Evolutionary conservation across 2,888 invertebrate genomes (phyloP), one percentile per base, ranked within the genome.

Genomic region (Tachina lurida): DNA sequence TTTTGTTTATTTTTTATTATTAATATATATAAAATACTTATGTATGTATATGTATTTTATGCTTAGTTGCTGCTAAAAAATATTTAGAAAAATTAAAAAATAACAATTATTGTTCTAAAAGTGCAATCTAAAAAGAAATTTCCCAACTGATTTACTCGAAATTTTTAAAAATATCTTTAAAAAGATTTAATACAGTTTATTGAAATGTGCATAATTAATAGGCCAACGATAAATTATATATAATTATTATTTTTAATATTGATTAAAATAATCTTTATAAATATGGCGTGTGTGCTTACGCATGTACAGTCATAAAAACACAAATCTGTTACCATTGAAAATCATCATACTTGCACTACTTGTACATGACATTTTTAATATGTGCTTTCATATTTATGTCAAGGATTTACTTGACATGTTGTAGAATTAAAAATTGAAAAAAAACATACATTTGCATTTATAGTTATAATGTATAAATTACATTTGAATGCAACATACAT

Each of bases 391-490:
- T 67, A 78, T 65, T 73, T 84, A 80, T 84, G 84, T 84, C 84
- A 84, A 84, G 84, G 84, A 84, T 84, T 58, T 65, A 67, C 75
- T 79, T 75, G 39, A 67, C 70, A 84, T 75, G 47, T 43, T 75
- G 71, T 47, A 17, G 39, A 43, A 22, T 63, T 62, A 63, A 63
- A 56, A 56, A 19, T 17, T 17, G 10, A 10, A n/a, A 22, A 43
- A 31, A 31, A 39, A 47, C 10, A 68, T 17, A 41, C 4, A 17
- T 19, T 45, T 19, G n/a, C 39, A 39, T 63, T 62, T 71, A 54
- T 49, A 63, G 9, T 62, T 71, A 15, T 15, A 15, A 49, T 58
- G 10, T 12, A 52, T 10, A 54, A 71, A 70, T 62, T 49, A 58
- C 13, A 67, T 74, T 43, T 60, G 71, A 73, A 65, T 41, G 17